A percentile compares a stretch with the other conserved stretches of the same genome.
Evolutionary conservation across 2,797 vertebrate genomes (phyloP).

Genomic region (Atherinosoma microstoma): DNA sequence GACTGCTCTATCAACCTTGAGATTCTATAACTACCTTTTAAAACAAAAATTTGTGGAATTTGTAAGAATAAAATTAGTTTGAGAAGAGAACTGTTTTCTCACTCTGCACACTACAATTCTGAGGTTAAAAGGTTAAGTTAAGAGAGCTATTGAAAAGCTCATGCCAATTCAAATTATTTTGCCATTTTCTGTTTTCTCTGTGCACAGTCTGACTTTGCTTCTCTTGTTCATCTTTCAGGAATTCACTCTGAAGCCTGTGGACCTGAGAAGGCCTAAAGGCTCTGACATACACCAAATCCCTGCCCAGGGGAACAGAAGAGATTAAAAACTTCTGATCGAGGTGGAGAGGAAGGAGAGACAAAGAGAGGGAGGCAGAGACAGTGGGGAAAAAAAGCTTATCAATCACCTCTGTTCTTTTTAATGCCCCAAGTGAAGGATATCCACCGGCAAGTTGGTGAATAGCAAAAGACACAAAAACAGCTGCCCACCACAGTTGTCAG

Average conservation of each 20-base stretch:
- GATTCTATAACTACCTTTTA: constrained; percentile 70
- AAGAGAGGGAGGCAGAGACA: constrained; percentile 36
- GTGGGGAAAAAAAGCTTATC: constrained; percentile 62
- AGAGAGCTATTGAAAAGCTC: constrained; percentile 53
- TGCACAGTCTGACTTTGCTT: constrained; percentile 67
- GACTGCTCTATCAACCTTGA: constrained; percentile 70
- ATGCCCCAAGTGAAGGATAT: constrained; percentile 72
- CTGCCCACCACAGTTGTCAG: constrained; percentile 64
- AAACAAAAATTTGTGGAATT: constrained; percentile 51
- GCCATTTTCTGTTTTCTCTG: constrained; percentile 50
- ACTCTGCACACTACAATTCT: constrained; percentile 45
- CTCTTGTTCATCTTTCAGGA: constrained; percentile 83
- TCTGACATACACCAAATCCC: constrained; percentile 73
- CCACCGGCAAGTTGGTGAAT: constrained; percentile 59
- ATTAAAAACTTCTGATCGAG: constrained; percentile 80
- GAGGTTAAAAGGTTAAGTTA: constrained; percentile 60
- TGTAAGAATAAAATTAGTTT: constrained; percentile 38
- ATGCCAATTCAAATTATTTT: constrained; percentile 65
- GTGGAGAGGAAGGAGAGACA: constrained; percentile 68
- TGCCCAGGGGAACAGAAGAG: constrained; percentile 69
- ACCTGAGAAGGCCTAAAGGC: constrained; percentile 72
- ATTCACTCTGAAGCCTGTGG: constrained; percentile 69
- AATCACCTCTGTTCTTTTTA: constrained; percentile 76
- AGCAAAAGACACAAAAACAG: constrained; percentile 57
- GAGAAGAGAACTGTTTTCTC: constrained; percentile 46